Evolutionary conservation across 2,113 vertebrate species (phyloP), one percentile per base, ranked within the genome.

Genomic region (Megaptera novaeangliae): DNA sequence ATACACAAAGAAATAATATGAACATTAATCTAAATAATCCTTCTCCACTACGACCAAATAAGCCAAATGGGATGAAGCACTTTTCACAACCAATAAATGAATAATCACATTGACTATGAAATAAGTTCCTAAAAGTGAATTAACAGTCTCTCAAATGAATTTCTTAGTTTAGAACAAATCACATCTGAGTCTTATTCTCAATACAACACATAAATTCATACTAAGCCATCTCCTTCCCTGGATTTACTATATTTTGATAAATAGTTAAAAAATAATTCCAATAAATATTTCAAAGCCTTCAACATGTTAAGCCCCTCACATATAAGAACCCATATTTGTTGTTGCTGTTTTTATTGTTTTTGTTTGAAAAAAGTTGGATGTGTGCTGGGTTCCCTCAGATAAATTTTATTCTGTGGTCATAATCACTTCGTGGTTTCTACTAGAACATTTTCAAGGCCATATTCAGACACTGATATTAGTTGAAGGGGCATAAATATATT

Each of bases 1-100:
- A 96, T 59, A 95, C 34, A 81, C 94, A 92, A 71, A 90, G 21
- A 96, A 95, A 86, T 95, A 71, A 88, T 92, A 95, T 55, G 25
- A 97, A 88, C 14, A 18, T 44, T 61, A 89, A 94, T 81, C 21
- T 46, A 95, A 94, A 94, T 25, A 77, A 80, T 82, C 41, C 52
- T 84, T 81, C 77, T 96, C 52, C 2, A 83, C 44, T 83, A 86
- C 6, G 72, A 68, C n/a, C 15, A 92, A 91, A 95, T 46, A 88
- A 80, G 55, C 36, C 88, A 94, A 93, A 41, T 39, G 25, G n/a
- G 41, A 97, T 86, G 88, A 92, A 81, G 59, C 23, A 72, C 63
- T 95, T 84, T 86, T 88, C 57, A 95, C 75, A 97, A 91, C 27
- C 75, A 88, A 77, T 46, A 95, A 91, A 23, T 44, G 27, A 95